These are phyloP conservation scores for Caprella mutica DNA, from an alignment of 2,888 invertebrate genomes.

Conservation along the genomic window DNA sequence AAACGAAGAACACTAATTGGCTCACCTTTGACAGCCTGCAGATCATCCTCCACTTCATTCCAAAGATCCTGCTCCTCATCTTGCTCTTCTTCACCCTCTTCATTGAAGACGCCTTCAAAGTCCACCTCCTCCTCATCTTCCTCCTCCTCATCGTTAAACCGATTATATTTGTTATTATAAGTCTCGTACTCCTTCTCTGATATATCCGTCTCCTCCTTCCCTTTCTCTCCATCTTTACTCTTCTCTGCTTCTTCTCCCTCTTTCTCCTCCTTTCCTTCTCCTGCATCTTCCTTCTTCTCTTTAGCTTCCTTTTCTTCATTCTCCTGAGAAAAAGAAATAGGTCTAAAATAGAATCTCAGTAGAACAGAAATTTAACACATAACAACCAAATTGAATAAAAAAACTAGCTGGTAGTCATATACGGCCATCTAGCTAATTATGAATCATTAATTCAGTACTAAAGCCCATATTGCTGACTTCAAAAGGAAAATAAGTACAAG, in stretches of 20 bases:
- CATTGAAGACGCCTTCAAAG: not conserved
- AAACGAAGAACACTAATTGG: not conserved
- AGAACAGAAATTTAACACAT: no score
- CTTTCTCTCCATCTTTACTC: not conserved
- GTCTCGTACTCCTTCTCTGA: not conserved
- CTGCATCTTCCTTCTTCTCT: not conserved
- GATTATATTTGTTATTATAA: not conserved
- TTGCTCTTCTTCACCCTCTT: not conserved
- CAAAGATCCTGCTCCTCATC: not conserved
- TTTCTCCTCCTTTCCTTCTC: not conserved
- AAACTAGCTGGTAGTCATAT: no score
- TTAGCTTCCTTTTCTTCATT: no score
- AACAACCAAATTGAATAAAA: no score
- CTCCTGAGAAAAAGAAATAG: no score
- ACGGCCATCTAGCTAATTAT: no score
- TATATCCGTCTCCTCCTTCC: not conserved
- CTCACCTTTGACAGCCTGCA: not conserved
- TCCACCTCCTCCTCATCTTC: no score
- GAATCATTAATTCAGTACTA: no score
- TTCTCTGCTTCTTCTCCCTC: not conserved
- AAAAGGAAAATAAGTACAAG: no score
- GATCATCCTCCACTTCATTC: not conserved
- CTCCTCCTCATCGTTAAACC: not conserved
- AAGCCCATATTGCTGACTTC: no score
- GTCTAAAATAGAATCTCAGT: no score